Evolutionary conservation across 2,113 vertebrate species (phyloP), one percentile per base, ranked within the genome.

Genomic region (Myxocyprinus asiaticus): DNA sequence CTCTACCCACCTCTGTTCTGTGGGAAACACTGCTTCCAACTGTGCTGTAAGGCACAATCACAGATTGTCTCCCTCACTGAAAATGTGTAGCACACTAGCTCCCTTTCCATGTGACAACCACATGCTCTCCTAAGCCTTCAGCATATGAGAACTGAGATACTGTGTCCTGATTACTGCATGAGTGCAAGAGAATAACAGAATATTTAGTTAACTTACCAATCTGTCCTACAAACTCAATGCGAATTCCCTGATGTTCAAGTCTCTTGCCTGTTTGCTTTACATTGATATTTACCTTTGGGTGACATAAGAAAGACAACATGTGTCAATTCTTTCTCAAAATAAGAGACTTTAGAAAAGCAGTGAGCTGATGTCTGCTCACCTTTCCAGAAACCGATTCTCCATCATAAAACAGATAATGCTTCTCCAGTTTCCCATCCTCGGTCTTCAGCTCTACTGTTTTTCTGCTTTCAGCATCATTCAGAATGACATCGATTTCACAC

Each of bases 211-310:
- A 93, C 95, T 96, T 89, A 99, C 98, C 98, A 81, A 99, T 99
- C 92, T 99, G 98, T 91, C 97, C 98, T 81, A 99, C 97, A 93
- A 99, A 99, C 92, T 99, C 97, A 81, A 99, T 98, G 86, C 97
- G 95, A 90, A 99, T 98, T 89, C 98, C 98, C 92, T 97, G 97
- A 88, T 99, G 98, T 86, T 99, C 98, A 87, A 98, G 89, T 70
- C 96, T 94, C 90, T 99, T 99, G 82, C 96, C 96, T 83, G 92
- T 94, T 86, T 97, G 96, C 84, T 95, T 99, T 87, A 99, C 96
- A 90, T 95, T 96, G 87, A 99, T 80, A 71, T 97, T 98, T 84
- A 99, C 97, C 98, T 99, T 90, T 43, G 84, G 85, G 91, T n/a
- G 75, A 71, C 59, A 79, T 5, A 62, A 67, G 6, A 33, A 1